phyloP scores from a whole-genome alignment of 2,113 vertebrate species.

The Dipodomys stephensi region DNA sequence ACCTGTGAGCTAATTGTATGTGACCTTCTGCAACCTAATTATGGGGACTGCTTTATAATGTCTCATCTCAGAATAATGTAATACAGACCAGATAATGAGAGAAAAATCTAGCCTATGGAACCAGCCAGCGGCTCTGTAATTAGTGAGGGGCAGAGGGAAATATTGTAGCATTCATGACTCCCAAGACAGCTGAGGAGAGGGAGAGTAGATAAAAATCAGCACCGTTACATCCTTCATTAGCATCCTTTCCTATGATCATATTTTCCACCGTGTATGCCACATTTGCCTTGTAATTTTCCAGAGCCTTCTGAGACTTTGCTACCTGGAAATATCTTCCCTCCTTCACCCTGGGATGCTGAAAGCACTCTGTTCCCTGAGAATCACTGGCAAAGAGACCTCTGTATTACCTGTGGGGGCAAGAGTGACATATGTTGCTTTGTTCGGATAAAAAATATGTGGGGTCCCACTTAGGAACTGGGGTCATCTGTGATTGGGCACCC shows the following conservation, averaged over 20 bases:
- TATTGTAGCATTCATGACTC: background rate
- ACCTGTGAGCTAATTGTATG: background rate
- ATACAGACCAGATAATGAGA: background rate
- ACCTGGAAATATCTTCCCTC: background rate
- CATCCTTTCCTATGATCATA: background rate
- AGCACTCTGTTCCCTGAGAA: background rate
- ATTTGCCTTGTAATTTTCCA: constrained; percentile 52
- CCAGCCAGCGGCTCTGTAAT: background rate
- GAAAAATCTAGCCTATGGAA: background rate
- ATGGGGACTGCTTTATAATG: background rate
- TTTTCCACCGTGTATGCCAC: constrained; percentile 25
- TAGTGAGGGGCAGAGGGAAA: background rate
- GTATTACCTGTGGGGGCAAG: background rate
- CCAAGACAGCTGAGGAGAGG: background rate
- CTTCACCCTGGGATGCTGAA: background rate
- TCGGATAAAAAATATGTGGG: background rate
- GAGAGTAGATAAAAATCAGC: background rate
- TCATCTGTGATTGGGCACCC: background rate
- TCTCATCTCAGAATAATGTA: constrained; percentile 10
- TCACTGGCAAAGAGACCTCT: background rate
- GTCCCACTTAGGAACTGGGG: background rate
- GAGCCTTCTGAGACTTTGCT: background rate
- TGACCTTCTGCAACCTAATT: constrained; percentile 24
- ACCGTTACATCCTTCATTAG: background rate
- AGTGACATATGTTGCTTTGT: background rate